Conservation (phyloP, 2,797 vertebrate genomes). For the Peromyscus eremicus region DNA sequence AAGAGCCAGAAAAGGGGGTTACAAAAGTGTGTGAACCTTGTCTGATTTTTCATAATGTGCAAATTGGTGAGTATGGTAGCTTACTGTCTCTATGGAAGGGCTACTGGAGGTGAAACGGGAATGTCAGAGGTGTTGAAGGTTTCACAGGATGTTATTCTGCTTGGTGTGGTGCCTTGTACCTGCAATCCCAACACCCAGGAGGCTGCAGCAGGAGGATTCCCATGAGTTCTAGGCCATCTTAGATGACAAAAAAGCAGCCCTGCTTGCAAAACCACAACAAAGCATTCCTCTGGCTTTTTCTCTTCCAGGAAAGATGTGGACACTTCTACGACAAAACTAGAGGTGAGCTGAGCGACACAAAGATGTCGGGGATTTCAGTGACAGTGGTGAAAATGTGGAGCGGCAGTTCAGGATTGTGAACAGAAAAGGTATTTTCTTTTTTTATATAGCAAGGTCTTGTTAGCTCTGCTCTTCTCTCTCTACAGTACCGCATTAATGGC, state of each 20-base stretch:
- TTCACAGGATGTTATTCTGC: not conserved
- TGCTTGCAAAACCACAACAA: not conserved
- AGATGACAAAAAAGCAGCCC: not conserved
- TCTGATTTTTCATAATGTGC: not conserved
- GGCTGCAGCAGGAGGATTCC: not conserved
- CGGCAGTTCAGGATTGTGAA: not conserved
- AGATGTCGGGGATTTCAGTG: not conserved
- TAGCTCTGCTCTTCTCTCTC: not conserved
- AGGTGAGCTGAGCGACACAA: not conserved
- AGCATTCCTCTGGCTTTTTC: not conserved
- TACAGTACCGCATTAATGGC: not conserved
- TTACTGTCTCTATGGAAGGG: not conserved
- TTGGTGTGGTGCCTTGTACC: not conserved
- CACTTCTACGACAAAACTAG: not conserved
- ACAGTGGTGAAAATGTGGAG: not conserved
- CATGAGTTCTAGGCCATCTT: not conserved
- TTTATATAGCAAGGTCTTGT: not conserved
- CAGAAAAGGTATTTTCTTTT: not conserved
- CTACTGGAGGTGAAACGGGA: constrained; percentile 1
- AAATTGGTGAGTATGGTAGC: not conserved
- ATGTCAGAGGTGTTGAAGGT: not conserved
- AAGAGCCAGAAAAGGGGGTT: constrained; percentile 5
- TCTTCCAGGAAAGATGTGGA: not conserved
- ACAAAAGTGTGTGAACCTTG: not conserved
- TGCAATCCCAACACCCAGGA: not conserved